These are phyloP conservation scores for Vultur gryphus DNA, from an alignment of 2,797 vertebrate genomes.

Conservation along the genomic window DNA sequence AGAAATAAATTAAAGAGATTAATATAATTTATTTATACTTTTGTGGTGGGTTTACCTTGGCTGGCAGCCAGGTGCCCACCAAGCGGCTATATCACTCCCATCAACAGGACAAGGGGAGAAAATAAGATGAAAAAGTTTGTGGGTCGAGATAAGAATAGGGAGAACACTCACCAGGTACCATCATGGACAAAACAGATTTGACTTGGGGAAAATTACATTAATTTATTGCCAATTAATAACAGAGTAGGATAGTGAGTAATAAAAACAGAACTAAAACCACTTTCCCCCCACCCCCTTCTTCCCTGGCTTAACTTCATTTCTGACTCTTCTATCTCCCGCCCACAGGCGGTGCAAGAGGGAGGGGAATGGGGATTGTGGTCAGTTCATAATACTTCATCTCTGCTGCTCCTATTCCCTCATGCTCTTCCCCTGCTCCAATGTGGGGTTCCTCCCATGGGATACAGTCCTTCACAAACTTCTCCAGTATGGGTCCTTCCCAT, in stretches of 20 bases:
- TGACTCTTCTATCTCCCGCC: not conserved
- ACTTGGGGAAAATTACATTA: not conserved
- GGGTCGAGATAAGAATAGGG: not conserved
- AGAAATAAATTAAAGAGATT: not conserved
- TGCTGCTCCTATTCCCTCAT: fast-evolving
- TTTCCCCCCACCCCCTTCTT: not conserved
- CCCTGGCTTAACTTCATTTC: not conserved
- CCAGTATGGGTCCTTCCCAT: fast-evolving
- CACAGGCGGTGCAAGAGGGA: not conserved
- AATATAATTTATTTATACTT: not conserved
- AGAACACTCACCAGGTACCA: not conserved
- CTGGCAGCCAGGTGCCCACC: not conserved
- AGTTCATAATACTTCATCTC: not conserved
- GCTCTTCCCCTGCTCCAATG: fast-evolving
- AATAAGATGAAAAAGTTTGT: not conserved
- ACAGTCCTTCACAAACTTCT: not conserved
- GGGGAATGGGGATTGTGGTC: not conserved
- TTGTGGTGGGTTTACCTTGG: not conserved
- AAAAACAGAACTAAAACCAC: not conserved
- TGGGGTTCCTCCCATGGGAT: not conserved
- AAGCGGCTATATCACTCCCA: fast-evolving
- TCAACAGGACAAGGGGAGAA: not conserved
- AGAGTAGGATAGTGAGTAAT: not conserved
- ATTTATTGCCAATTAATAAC: not conserved
- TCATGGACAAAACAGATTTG: not conserved